Evolutionary conservation across 2,797 vertebrate species (phyloP), one percentile per base, ranked within the genome.

Genomic region (Xiphorhynchus erythropygius): DNA sequence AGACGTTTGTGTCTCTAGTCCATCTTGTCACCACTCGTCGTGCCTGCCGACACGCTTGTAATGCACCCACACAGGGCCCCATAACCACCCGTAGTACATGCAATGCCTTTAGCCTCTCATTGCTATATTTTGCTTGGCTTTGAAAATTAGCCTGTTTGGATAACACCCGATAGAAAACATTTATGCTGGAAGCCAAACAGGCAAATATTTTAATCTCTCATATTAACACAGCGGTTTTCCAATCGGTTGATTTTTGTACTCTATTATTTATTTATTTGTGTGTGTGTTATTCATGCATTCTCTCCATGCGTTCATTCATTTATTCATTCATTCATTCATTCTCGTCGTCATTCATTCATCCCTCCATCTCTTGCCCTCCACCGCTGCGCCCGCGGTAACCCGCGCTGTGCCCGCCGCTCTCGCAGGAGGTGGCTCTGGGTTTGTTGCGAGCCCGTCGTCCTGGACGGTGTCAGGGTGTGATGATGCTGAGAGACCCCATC

Each of bases 191-290:
- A 94, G 73, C 71, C 95, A 95, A 97, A 64, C 84, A 83, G 87
- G 71, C 94, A 97, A 95, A 94, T 96, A 94, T 93, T 96, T 96
- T 96, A 96, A 95, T 94, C 89, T 92, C 87, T 89, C 92, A 60
- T 89, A 94, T 94, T 95, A 96, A 83, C 90, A 80, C 60, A 87
- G 89, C 8, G 75, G 81, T 92, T 95, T 96, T 95, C 93, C 94
- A 92, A 85, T 80, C 84, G 75, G 94, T 68, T 95, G 93, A 7
- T 18, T 95, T 91, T 91, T 74, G 60, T 32, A 27, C 68, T 52
- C 25, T 35, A 28, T 89, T 93, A 92, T 96, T 92, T 95, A 92
- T 94, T 96, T 96, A 89, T 95, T 96, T 96, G 28, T 52, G 27
- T 17, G 12, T 25, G 64, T 8, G 41, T 89, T 95, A 80, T 30